Base-by-base conservation (phyloP, 2,113 vertebrate genomes). In the Balaeniceps rex region DNA sequence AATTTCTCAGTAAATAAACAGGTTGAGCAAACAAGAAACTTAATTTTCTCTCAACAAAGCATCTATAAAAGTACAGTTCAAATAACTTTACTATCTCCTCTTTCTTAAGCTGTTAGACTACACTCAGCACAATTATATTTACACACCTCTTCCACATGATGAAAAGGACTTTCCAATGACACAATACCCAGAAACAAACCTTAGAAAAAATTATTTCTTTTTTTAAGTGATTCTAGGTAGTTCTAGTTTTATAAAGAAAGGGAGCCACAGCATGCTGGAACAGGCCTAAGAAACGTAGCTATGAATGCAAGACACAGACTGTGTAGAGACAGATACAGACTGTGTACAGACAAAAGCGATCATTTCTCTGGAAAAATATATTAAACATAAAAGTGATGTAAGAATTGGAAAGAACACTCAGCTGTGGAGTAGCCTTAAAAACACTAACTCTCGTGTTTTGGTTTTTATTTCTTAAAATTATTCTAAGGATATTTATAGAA, bases 351-450 rank as follows among this genome's bases (percentile, higher is more conserved):
- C 47, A 78, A n/a, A 89, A 90, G 54, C 7, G 14, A 74, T 42
- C 25, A 23, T 58, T 87, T 44, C 64, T 78, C 64, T 82, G 91
- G 84, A 95, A 95, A 89, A 93, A 71, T 31, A 25, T 29, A 81
- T 91, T n/a, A 66, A 90, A 91, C 42, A 42, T 69, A 34, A 58
- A 88, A 90, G 65, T 80, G 71, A 96, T 55, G 64, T 70, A 92
- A 95, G 95, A 93, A 93, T 42, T 93, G 88, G 92, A 95, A 94
- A 64, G 79, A 83, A 66, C 29, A 40, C 24, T 87, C 28, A 52
- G 70, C 81, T 84, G 42, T 9, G 1, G 65, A 82, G 64, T 12
- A 93, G 65, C 64, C 49, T 77, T 34, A 77, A 72, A 83, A 92
- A 88, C 38, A 79, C 61, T 28, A 51, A 75, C 33, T 71, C 81